A percentile compares a stretch with the other conserved stretches of the same genome.
Evolutionary conservation across 2,113 vertebrate species (phyloP).

Genomic region (Salminus brasiliensis): DNA sequence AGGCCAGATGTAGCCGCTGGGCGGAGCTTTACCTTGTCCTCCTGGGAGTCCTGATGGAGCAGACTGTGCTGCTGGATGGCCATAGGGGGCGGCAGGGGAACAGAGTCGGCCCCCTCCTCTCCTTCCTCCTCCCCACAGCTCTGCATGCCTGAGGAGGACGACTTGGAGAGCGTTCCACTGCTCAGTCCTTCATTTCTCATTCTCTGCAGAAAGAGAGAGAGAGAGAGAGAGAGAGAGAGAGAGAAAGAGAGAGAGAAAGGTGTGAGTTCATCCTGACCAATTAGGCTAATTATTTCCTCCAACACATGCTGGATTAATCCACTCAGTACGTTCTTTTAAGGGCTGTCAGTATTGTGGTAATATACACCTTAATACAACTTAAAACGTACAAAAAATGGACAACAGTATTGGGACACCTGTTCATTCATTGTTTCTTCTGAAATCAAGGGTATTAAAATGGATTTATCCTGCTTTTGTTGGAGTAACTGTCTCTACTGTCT

Average conservation of each 20-base stretch:
- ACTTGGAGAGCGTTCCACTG: slow-evolving; percentile 96
- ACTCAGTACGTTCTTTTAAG: too few relatives aligned
- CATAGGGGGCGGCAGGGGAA: slow-evolving; percentile 95
- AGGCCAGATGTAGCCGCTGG: neutral
- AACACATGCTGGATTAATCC: neutral
- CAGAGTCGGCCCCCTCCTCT: slow-evolving; percentile 91
- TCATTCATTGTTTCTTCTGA: too few relatives aligned
- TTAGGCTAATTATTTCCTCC: neutral
- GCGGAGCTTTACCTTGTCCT: slow-evolving; percentile 88
- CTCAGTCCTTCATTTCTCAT: slow-evolving; percentile 94
- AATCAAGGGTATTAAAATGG: too few relatives aligned
- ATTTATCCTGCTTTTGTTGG: too few relatives aligned
- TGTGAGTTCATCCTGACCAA: too few relatives aligned
- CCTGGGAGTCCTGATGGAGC: slow-evolving; percentile 93
- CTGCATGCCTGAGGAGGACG: slow-evolving; percentile 98
- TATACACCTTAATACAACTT: too few relatives aligned
- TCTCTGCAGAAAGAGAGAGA: slow-evolving; percentile 77
- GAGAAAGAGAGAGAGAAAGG: neutral
- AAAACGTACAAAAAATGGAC: too few relatives aligned
- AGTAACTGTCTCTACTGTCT: too few relatives aligned
- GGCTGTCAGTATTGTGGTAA: too few relatives aligned
- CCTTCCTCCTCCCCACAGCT: slow-evolving; percentile 98
- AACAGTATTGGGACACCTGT: too few relatives aligned
- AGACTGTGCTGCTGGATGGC: slow-evolving; percentile 98
- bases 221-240: neutral